Evolutionary conservation across 2,888 invertebrate genomes (phyloP), one percentile per base, ranked within the genome.

Genomic region (Brassicogethes aeneus): DNA sequence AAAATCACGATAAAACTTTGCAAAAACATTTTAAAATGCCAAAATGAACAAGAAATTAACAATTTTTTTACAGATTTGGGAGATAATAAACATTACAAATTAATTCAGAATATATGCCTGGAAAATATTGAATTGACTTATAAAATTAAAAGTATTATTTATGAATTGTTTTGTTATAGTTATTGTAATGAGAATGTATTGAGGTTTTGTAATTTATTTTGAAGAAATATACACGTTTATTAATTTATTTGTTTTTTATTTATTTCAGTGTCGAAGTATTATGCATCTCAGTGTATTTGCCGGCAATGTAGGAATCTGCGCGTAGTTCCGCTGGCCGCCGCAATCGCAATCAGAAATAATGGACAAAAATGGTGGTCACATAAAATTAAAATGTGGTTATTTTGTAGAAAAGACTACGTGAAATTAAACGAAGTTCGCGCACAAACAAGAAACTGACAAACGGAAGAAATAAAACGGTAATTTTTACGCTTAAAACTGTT

Each of bases 331-430:
- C 32, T 32, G 32, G 3, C 14, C 10, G 12, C 32, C 3, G 3
- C 3, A 5, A 32, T 13, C 10, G 14, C 5, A 32, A 32, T 32
- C 8, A 10, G 12, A 32, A 32, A 23, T 23, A 12, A 32, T 32
- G 32, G 10, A 12, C 13, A 32, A 32, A 32, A 32, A 32, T 32
- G 32, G 32, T 32, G 32, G 32, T 32, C 32, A 32, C 12, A 32
- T 32, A 32, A 32, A 10, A 13, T 32, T 12, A 61, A 61, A 62
- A 61, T 64, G 62, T 61, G 62, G 59, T 58, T 56, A 57, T 56
- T 51, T 47, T 45, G 53, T 57, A 54, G 50, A 53, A 57, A 51
- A 52, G 45, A 51, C 44, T 51, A 36, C 42, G 41, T 42, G 47
- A 36, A 45, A 43, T 37, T 32, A 38, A 41, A 37, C 5, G 10